These are phyloP conservation scores for Alosa alosa DNA, from an alignment of 2,113 vertebrate species.

Conservation along the genomic window DNA sequence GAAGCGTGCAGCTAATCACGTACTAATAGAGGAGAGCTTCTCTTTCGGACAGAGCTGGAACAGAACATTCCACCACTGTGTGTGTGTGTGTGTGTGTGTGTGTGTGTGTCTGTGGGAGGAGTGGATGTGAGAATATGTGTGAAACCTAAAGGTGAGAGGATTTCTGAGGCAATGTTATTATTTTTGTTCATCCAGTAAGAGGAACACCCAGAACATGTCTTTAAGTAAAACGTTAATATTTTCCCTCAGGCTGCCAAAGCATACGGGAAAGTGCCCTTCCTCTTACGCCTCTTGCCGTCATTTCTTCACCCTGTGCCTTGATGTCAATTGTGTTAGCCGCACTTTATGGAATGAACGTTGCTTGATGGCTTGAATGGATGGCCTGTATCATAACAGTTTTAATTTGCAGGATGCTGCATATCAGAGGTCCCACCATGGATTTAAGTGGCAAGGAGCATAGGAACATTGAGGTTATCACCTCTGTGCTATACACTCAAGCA, in stretches of 20 bases:
- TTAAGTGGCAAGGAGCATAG: background rate
- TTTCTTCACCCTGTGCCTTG: background rate
- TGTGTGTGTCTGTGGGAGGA: background rate
- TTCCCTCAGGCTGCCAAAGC: background rate
- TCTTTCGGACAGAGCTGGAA: background rate
- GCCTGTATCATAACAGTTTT: background rate
- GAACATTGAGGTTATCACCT: background rate
- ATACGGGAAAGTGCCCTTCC: background rate
- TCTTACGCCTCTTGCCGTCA: background rate
- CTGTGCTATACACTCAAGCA: background rate
- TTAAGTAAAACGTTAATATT: background rate
- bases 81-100: background rate
- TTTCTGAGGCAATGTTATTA: background rate
- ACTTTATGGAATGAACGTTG: background rate
- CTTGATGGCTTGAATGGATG: background rate
- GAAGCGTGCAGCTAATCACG: background rate
- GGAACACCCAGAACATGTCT: background rate
- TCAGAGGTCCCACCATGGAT: background rate
- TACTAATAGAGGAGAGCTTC: background rate
- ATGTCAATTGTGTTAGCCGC: background rate
- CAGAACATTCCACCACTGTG: background rate
- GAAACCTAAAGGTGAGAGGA: background rate
- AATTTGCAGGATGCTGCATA: background rate
- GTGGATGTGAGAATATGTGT: background rate
- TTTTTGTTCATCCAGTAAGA: background rate